Evolutionary conservation across 1,140 invertebrate species (phyloP).

Genomic region (Luehdorfia chinensis): DNA sequence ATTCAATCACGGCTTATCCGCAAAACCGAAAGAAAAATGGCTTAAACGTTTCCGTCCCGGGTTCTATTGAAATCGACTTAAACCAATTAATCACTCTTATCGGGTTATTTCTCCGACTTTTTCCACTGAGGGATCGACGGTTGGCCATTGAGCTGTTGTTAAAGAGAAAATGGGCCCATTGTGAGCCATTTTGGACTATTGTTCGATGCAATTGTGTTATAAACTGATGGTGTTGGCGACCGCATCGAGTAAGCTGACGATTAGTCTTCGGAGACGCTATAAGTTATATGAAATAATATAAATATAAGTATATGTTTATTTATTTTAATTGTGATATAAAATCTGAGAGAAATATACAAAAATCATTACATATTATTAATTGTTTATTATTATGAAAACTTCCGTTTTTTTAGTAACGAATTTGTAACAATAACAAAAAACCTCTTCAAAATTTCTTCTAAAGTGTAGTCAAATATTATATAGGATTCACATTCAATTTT

Average conservation of each 20-base stretch:
- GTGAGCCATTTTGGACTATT: slow-evolving; percentile 49
- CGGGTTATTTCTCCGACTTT: slow-evolving; percentile 59
- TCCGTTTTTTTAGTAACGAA: too few relatives aligned
- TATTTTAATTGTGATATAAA: too few relatives aligned
- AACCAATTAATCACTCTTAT: slow-evolving; percentile 74
- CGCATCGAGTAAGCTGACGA: slow-evolving; percentile 41
- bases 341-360: too few relatives aligned
- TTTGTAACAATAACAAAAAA: too few relatives aligned
- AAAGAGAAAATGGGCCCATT: slow-evolving; percentile 53
- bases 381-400: too few relatives aligned
- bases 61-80: slow-evolving; percentile 69
- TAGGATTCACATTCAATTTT: too few relatives aligned
- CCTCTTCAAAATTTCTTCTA: too few relatives aligned
- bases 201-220: slow-evolving; percentile 55
- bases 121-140: slow-evolving; percentile 50
- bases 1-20: slow-evolving; percentile 8
- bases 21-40: slow-evolving; percentile 19
- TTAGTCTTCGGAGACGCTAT: slow-evolving; percentile 35
- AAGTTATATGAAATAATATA: slow-evolving; percentile 7
- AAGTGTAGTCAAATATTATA: too few relatives aligned
- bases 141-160: slow-evolving; percentile 55
- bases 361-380: too few relatives aligned
- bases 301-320: too few relatives aligned
- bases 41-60: slow-evolving; percentile 30
- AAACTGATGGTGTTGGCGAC: slow-evolving; percentile 53